phyloP scores from a whole-genome alignment of 2,113 vertebrate species.

The Phylloscopus trochiloides region DNA sequence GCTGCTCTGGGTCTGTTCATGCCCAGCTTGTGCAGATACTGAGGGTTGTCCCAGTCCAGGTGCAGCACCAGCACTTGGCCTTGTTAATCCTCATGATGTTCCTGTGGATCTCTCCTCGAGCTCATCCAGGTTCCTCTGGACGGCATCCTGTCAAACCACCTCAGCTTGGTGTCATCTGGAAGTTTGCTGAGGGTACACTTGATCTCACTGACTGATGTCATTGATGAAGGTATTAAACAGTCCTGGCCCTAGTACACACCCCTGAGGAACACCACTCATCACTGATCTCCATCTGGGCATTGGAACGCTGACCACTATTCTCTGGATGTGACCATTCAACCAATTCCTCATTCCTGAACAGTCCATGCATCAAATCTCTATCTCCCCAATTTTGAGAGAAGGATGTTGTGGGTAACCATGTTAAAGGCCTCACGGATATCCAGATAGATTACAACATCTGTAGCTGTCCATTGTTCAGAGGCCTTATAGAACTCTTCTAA shows the following conservation, averaged over 20 bases:
- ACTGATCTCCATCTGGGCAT: not conserved
- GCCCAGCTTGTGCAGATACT: not conserved
- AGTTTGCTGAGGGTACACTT: not conserved
- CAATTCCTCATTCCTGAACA: not conserved
- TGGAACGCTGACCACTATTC: accelerated
- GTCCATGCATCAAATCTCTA: not conserved
- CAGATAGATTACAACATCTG: not conserved
- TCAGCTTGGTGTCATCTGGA: not conserved
- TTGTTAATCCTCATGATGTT: not conserved
- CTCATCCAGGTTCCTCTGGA: not conserved
- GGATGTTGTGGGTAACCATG: not conserved
- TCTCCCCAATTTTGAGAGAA: not conserved
- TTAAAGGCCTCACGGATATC: not conserved
- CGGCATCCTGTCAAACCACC: not conserved
- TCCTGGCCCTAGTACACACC: not conserved
- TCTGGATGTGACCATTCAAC: not conserved
- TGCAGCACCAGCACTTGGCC: not conserved
- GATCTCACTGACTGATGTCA: not conserved
- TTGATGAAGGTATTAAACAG: not conserved
- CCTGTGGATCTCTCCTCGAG: accelerated
- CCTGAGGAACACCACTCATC: not conserved
- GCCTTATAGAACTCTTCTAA: not conserved
- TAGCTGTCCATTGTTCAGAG: not conserved
- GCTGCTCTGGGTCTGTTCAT: not conserved
- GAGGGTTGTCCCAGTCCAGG: accelerated